Base-by-base conservation (phyloP, 2,113 vertebrate genomes). In the Phrynocephalus versicolor region DNA sequence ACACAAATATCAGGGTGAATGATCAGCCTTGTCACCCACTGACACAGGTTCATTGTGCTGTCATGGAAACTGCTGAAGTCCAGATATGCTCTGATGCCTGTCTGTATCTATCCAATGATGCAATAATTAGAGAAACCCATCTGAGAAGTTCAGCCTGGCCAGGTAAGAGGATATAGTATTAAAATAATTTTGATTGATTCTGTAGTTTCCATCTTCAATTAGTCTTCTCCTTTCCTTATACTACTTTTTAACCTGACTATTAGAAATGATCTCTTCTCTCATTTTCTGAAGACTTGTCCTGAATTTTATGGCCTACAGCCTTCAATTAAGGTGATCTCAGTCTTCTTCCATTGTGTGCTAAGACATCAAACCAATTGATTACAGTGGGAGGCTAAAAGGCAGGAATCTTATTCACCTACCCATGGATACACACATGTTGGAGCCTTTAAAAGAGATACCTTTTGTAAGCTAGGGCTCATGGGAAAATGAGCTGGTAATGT, bases 221-320 rank as follows among this genome's bases (percentile, higher is more conserved):
- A 6, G 14, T 30, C 30, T 19, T 57, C 55, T 76, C 57, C 51
- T 55, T 74, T 74, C 72, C 41, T 74, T 30, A 75, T 14, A 55
- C 18, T 30, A 55, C 33, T 60, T 84, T 84, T 51, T 51, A 10
- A 51, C 45, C 45, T 6, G 10, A 51, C 5, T 51, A 51, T 51
- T 51, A 51, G 45, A 51, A 51, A 51, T 51, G 10, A 51, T 51
- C 45, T 51, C 45, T 51, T 51, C 45, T 51, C 45, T 10, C 5
- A 10, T 51, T 51, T 51, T 51, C 16, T 60, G 6, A 19, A 15
- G 58, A 3, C 58, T 79, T 87, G 57, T 81, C 64, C 90, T 85
- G 90, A 85, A 90, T 92, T 90, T 91, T 92, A 88, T 83, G 90
- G 83, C 13, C 85, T 85, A 70, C 89, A 60, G 6, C 83, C 64